Evolutionary conservation across 2,888 invertebrate species (phyloP).

Genomic region (Frankliniella fusca): DNA sequence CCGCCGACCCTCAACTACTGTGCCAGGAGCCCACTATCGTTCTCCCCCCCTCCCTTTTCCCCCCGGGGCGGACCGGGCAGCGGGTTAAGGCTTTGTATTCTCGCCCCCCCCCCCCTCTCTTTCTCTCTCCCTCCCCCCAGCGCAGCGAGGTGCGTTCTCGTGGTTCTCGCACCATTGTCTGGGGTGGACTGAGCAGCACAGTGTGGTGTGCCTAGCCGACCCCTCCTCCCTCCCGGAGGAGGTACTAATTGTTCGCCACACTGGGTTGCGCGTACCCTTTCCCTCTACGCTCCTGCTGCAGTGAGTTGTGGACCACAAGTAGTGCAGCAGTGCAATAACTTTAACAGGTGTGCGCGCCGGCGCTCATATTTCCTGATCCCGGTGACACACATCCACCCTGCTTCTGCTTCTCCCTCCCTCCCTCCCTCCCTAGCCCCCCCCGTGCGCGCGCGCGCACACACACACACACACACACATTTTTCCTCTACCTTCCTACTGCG

Average conservation of each 20-base stretch:
- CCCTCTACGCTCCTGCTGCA: neutral
- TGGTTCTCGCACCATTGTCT: neutral
- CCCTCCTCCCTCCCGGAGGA: neutral
- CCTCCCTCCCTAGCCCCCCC: neutral
- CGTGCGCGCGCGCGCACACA: neutral
- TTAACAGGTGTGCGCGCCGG: neutral
- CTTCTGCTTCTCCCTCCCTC: neutral
- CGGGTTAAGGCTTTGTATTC: no score
- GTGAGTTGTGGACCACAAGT: neutral
- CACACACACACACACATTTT: neutral
- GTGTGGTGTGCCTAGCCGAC: no score
- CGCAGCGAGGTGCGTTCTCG: neutral
- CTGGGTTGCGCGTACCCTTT: no score
- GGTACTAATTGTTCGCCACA: conserved; percentile 6
- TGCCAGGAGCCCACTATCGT: no score
- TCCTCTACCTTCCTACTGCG: neutral
- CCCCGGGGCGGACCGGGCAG: no score
- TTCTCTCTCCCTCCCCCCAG: no score
- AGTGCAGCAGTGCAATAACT: neutral
- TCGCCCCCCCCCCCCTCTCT: no score
- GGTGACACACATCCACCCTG: neutral
- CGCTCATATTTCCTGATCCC: conserved; percentile 19
- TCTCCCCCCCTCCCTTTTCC: no score
- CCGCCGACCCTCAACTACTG: no score
- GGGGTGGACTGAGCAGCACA: neutral